Conservation (phyloP, 23 tunicate genomes). For the Oikopleura dioica region DNA sequence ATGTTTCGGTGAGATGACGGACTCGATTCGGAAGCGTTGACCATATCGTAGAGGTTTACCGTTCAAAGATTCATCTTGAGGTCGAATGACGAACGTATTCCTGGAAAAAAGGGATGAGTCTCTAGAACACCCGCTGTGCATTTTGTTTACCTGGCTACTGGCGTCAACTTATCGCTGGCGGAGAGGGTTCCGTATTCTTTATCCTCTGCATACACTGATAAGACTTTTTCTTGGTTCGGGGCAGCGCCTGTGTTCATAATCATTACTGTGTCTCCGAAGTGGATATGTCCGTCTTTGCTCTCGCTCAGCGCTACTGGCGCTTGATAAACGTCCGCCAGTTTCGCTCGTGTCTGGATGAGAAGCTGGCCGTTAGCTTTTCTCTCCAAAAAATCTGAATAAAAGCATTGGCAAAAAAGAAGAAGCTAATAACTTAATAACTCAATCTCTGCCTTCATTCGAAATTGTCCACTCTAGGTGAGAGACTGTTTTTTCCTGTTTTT, state of each 20-base stretch:
- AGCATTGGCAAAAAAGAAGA: background rate
- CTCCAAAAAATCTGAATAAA: slow-evolving; percentile 43
- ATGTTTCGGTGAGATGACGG: background rate
- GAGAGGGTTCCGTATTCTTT: slow-evolving; percentile 28
- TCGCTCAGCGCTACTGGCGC: slow-evolving; percentile 36
- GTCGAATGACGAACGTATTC: slow-evolving; percentile 51
- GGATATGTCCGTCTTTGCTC: slow-evolving; percentile 63
- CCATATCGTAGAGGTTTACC: slow-evolving; percentile 49
- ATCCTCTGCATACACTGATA: slow-evolving; percentile 51
- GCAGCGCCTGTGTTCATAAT: slow-evolving; percentile 46
- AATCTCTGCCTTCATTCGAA: too few species aligned
- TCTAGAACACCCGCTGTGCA: too few species aligned
- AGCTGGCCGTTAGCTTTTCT: slow-evolving; percentile 59
- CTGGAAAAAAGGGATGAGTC: slow-evolving; percentile 46
- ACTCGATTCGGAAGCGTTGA: slow-evolving; percentile 31
- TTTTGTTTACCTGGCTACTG: slow-evolving; percentile 20
- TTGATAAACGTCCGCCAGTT: slow-evolving; percentile 21
- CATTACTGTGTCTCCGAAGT: slow-evolving; percentile 83
- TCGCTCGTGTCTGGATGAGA: slow-evolving; percentile 49
- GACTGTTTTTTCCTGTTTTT: too few species aligned
- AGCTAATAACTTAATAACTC: too few species aligned
- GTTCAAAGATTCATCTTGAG: slow-evolving; percentile 43
- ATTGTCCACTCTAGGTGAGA: too few species aligned
- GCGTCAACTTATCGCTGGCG: slow-evolving; percentile 29
- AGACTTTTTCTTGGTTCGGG: background rate